Evolutionary conservation across 2,888 invertebrate species (phyloP).

Genomic region (Athalia circularis): DNA sequence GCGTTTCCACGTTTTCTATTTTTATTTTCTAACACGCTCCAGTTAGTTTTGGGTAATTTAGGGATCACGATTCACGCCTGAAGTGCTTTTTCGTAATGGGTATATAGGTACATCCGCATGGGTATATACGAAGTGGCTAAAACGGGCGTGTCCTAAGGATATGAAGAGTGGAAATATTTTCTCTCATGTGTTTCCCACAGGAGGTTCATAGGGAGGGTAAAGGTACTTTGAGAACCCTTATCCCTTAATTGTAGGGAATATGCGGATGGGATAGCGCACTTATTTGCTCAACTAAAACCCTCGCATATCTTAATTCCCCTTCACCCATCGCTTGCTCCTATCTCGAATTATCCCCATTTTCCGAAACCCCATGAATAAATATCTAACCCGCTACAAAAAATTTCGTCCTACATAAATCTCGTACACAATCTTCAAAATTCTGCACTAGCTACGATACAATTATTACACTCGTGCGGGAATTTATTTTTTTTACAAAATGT

Average conservation of each 20-base stretch:
- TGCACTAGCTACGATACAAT: too few relatives aligned
- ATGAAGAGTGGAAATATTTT: slow-evolving; percentile 10
- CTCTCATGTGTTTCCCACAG: slow-evolving; percentile 8
- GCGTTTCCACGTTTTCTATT: too few relatives aligned
- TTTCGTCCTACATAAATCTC: background rate
- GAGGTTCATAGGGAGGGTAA: background rate
- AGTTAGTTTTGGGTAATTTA: slow-evolving; percentile 6
- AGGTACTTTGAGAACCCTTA: background rate
- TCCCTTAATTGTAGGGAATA: background rate
- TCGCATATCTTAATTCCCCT: too few relatives aligned
- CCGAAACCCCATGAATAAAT: too few relatives aligned
- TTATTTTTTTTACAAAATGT: too few relatives aligned
- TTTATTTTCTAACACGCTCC: slow-evolving; percentile 9
- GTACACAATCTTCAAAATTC: background rate
- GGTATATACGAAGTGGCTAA: too few relatives aligned
- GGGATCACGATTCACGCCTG: slow-evolving; percentile 19
- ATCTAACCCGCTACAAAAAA: too few relatives aligned
- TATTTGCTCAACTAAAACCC: too few relatives aligned
- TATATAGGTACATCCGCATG: too few relatives aligned
- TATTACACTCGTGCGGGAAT: too few relatives aligned
- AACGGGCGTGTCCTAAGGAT: background rate
- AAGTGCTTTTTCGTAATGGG: background rate
- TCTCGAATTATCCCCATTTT: too few relatives aligned
- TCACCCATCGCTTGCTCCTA: too few relatives aligned
- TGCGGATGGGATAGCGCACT: background rate